phyloP scores from a whole-genome alignment of 2,888 invertebrate genomes.

The Caradrina clavipalpis region DNA sequence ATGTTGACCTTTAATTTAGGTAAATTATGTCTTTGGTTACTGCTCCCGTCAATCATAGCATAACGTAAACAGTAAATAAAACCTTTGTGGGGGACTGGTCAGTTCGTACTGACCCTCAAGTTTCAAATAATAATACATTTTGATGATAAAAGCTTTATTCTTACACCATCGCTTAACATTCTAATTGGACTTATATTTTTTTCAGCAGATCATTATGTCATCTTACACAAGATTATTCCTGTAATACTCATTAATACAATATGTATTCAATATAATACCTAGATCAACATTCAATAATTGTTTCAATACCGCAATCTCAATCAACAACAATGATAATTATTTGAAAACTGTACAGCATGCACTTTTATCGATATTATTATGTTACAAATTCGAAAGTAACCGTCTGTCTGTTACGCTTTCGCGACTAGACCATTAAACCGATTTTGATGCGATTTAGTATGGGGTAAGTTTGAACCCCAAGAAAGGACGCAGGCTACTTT shows the following conservation, averaged over 20 bases:
- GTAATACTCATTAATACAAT: slow-evolving; percentile 43
- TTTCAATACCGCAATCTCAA: slow-evolving; percentile 41
- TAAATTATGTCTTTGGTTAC: no score
- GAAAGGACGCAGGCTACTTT: no score
- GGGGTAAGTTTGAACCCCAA: no score
- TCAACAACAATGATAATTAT: slow-evolving; percentile 36
- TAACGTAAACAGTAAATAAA: no score
- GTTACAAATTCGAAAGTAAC: no score
- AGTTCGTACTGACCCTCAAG: background rate
- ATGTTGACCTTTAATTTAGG: no score
- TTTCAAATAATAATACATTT: slow-evolving; percentile 3
- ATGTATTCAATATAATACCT: slow-evolving; percentile 15
- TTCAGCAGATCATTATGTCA: slow-evolving; percentile 47
- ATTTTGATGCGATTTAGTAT: no score
- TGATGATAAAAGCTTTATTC: slow-evolving; percentile 47
- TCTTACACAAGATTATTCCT: slow-evolving; percentile 14
- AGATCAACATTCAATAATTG: slow-evolving; percentile 15
- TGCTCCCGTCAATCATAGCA: no score
- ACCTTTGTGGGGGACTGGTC: no score
- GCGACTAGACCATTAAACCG: no score
- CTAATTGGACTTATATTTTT: slow-evolving; percentile 45
- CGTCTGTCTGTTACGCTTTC: no score
- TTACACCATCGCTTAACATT: slow-evolving; percentile 42
- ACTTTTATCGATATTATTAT: slow-evolving; percentile 5
- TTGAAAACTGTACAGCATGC: slow-evolving; percentile 59